Base-by-base conservation (phyloP, 2,888 invertebrate genomes). In the Opisthograptis luteolata region DNA sequence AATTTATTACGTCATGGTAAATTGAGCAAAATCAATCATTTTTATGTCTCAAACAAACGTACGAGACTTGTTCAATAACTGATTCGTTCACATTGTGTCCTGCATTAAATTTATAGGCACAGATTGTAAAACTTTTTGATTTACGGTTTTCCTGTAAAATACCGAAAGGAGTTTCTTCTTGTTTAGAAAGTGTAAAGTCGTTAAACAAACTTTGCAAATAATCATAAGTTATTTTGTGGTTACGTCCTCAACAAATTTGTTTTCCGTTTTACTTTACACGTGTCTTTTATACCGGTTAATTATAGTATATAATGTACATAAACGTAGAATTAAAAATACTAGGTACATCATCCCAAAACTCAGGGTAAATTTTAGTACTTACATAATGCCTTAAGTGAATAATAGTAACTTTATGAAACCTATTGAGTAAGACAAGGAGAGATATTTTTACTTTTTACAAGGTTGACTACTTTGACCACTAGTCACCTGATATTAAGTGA, bases 61-160 rank as follows among this genome's bases (percentile, higher is more conserved):
- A 19, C 41, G 36, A 10, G 13, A 25, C 8, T 14, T 42, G 31
- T 43, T 44, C 41, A 27, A 44, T 42, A 19, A 19, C 17, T 25
- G 32, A 39, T 49, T 39, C 39, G 31, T 14, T 34, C 43, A 22
- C 10, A 49, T 39, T 49, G 28, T 49, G 43, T 43, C 43, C 13
- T 31, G 37, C 49, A 43, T 43, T 34, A 34, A 49, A 49, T 49
- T 48, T 48, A 48, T 36, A 22, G 40, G 27, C 31, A n/a, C 17
- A n/a, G 25, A 42, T 44, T 19, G 48, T 9, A 15, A 42, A 55
- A 48, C 51, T 51, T 48, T 9, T 41, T 37, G 44, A 51, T 51
- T 48, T 51, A 55, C 27, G 48, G 39, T 42, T 44, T 48, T 30
- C 35, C 48, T 39, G 15, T 35, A 40, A 47, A 51, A 41, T 44